These are phyloP conservation scores for Acrocephalus arundinaceus DNA, from an alignment of 2,113 vertebrate species.

Conservation along the genomic window DNA sequence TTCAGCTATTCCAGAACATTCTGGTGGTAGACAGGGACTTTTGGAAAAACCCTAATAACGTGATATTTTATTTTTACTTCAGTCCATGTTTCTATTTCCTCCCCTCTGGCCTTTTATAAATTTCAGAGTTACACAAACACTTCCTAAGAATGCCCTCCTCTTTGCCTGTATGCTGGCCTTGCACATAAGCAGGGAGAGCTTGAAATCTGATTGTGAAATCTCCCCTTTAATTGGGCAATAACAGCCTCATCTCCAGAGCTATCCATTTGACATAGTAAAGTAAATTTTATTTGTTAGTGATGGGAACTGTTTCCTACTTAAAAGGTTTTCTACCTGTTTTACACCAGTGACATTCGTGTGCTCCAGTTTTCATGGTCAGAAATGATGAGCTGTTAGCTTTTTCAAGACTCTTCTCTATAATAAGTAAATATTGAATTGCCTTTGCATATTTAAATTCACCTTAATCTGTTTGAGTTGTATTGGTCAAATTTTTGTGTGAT, in stretches of 20 bases:
- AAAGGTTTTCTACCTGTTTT: neutral
- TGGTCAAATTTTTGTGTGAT: constrained; percentile 28
- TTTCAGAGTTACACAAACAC: constrained; percentile 16
- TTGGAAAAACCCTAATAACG: constrained; percentile 12
- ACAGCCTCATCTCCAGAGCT: neutral
- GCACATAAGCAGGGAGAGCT: neutral
- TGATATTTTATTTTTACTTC: constrained; percentile 50
- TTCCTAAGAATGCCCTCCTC: neutral
- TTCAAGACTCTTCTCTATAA: constrained; percentile 9
- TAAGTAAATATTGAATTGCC: neutral
- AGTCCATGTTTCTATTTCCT: neutral
- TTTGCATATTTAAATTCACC: constrained; percentile 33
- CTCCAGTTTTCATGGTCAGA: neutral
- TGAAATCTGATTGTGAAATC: neutral
- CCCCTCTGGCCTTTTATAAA: constrained; percentile 50
- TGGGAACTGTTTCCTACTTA: neutral
- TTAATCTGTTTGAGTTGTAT: constrained; percentile 38
- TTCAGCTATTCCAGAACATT: neutral
- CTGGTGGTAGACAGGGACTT: constrained; percentile 27
- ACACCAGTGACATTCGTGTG: neutral
- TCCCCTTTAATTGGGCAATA: neutral
- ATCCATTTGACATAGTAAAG: neutral
- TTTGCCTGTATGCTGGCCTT: neutral
- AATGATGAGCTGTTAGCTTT: neutral
- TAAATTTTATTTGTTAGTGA: neutral